Conservation (phyloP, 2,888 invertebrate genomes). For the Tribolium freemani region DNA sequence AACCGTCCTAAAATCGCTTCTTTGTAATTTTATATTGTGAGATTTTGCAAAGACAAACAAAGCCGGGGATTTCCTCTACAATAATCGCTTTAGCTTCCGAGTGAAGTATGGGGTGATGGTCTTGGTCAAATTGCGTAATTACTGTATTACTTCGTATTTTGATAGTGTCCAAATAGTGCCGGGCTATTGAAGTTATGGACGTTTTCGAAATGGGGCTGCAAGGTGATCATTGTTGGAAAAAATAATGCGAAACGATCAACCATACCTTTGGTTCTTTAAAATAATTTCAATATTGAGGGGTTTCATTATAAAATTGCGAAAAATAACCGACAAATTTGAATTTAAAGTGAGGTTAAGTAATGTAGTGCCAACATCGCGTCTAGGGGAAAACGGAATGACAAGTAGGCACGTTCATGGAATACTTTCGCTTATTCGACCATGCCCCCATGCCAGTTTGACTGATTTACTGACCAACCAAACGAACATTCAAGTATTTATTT, state of each 20-base stretch:
- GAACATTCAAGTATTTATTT: too few species aligned
- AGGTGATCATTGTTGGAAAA: not conserved
- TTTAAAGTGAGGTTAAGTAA: slow-evolving; percentile 25
- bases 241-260: not conserved
- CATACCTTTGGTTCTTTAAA: slow-evolving; percentile 55
- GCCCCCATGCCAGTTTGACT: too few species aligned
- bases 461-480: too few species aligned
- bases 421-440: too few species aligned
- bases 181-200: slow-evolving; percentile 54
- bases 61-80: slow-evolving; percentile 55
- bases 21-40: not conserved
- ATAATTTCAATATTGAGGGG: slow-evolving; percentile 55
- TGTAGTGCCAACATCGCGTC: not conserved
- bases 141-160: slow-evolving; percentile 57
- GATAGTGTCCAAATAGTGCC: slow-evolving; percentile 55
- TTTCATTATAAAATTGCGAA: slow-evolving; percentile 8
- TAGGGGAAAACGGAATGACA: too few species aligned
- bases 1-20: slow-evolving; percentile 14
- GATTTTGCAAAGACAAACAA: slow-evolving; percentile 47
- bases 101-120: slow-evolving; percentile 51
- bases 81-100: slow-evolving; percentile 59
- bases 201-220: slow-evolving; percentile 41
- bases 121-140: slow-evolving; percentile 56
- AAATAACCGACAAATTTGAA: slow-evolving; percentile 29
- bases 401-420: too few species aligned